A percentile compares a stretch with the other conserved stretches of the same genome.
Conservation (phyloP, 2,888 invertebrate genomes). For the Druceiella hillmani region DNA sequence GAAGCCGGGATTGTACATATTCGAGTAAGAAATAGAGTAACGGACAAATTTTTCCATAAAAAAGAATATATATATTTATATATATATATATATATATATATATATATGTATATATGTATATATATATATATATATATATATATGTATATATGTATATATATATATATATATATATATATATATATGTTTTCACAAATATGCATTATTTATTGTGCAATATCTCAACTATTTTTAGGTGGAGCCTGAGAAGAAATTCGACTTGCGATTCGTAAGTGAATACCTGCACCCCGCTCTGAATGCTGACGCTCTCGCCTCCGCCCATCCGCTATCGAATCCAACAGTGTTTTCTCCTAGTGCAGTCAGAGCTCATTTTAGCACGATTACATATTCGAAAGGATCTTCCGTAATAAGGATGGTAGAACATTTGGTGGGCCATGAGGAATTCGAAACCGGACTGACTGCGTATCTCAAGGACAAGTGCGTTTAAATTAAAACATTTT, state of each 20-base stretch:
- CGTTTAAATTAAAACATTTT: slow-evolving; percentile 26
- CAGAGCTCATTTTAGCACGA: slow-evolving; percentile 56
- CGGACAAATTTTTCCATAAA: too few species aligned
- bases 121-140: background rate
- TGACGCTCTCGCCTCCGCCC: slow-evolving; percentile 51
- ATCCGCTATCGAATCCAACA: slow-evolving; percentile 51
- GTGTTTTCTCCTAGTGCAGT: slow-evolving; percentile 59
- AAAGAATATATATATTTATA: background rate
- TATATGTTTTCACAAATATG: background rate
- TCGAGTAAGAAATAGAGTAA: too few species aligned
- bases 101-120: background rate
- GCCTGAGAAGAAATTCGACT: slow-evolving; percentile 34
- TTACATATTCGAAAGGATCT: slow-evolving; percentile 64
- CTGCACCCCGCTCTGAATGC: slow-evolving; percentile 56
- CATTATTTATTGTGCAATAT: slow-evolving; percentile 29
- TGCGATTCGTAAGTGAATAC: slow-evolving; percentile 65
- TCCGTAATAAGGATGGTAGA: slow-evolving; percentile 47
- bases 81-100: slow-evolving; percentile 4
- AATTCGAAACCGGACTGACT: slow-evolving; percentile 31
- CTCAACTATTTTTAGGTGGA: slow-evolving; percentile 32
- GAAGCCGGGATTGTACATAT: too few species aligned
- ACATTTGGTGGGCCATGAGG: slow-evolving; percentile 38
- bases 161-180: background rate
- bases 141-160: background rate
- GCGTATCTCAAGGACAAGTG: slow-evolving; percentile 45